Base-by-base conservation (phyloP, 2,888 invertebrate species). In the Cosmia trapezina region DNA sequence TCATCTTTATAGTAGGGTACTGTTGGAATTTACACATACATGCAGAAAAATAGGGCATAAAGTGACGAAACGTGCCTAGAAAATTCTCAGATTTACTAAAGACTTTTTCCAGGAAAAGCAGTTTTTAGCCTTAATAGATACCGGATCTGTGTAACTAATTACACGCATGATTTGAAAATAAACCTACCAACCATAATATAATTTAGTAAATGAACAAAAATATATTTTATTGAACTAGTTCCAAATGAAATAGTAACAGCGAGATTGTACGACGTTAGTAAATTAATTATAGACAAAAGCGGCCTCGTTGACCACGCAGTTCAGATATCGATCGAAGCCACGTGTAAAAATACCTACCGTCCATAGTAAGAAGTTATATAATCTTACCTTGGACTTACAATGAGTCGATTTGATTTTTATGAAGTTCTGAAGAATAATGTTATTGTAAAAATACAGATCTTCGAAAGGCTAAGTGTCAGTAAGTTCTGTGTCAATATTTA, bases 241-340 rank as follows among this genome's bases (percentile, higher is more conserved):
- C 8, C 19, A 71, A 81, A 82, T 68, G 54, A 82, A 82, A 78
- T 72, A 60, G 56, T 71, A 72, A 65, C 41, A 11, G 2, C 37
- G 17, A 74, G 80, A 83, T 84, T 84, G 70, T 69, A 74, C 70
- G 78, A 78, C 77, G 76, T 85, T 81, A 77, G 78, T 83, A 80
- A 85, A 83, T 83, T 86, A 86, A 86, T 87, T 86, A 84, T 78
- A 78, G 80, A 83, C 75, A 83, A 78, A 80, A 81, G 70, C 67
- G 80, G 78, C 83, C 80, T 83, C 70, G 86, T 67, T 81, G 83
- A 84, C 77, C 67, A 72, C 71, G 80, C 77, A 78, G 68, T 76
- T 62, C 69, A 72, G 60, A 66, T 83, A 87, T 86, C 57, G 87
- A 88, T 87, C 83, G 45, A 9, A 51, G 43, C 43, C 70, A 68